Evolutionary conservation across 2,888 invertebrate species (phyloP), one percentile per base, ranked within the genome.

Genomic region (Acleris laterana): DNA sequence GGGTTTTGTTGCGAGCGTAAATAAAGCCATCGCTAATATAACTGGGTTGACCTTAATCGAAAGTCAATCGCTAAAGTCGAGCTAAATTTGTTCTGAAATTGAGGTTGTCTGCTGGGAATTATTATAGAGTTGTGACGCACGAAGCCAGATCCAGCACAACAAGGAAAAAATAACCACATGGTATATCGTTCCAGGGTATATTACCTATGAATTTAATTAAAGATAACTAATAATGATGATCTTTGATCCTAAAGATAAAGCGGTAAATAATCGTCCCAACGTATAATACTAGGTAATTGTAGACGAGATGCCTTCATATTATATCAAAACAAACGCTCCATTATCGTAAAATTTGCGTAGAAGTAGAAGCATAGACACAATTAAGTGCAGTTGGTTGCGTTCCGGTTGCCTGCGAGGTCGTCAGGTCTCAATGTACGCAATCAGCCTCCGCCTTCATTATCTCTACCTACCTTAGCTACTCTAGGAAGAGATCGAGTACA

Each of bases 331-430:
- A 46, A 17, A 46, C 46, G 46, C 17, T n/a, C n/a, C 7, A 17
- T 46, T 2, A 46, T 17, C 16, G 17, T 46, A 46, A 46, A 46
- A 46, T 46, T 46, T 5, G 13, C 38, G n/a, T 46, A 46, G 38
- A 57, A 56, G n/a, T n/a, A n/a, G n/a, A n/a, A n/a, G 56, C 16
- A 57, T 57, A 51, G 46, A 46, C 46, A 59, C 51, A 44, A 51
- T 22, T 61, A 57, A 50, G 56, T 20, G 64, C 68, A 51, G 42
- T 52, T 59, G 55, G 63, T 69, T 63, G 61, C 67, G 67, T 70
- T 67, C 59, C 62, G 71, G 70, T 71, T 68, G 66, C 72, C 63
- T 62, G 61, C 77, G 76, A 81, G 77, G 78, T 73, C 78, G 70
- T 63, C 69, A 20, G 52, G 70, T 65, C 69, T 44, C 73, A 72